phyloP scores from a whole-genome alignment of 2,113 vertebrate species.

The Redunca redunca region DNA sequence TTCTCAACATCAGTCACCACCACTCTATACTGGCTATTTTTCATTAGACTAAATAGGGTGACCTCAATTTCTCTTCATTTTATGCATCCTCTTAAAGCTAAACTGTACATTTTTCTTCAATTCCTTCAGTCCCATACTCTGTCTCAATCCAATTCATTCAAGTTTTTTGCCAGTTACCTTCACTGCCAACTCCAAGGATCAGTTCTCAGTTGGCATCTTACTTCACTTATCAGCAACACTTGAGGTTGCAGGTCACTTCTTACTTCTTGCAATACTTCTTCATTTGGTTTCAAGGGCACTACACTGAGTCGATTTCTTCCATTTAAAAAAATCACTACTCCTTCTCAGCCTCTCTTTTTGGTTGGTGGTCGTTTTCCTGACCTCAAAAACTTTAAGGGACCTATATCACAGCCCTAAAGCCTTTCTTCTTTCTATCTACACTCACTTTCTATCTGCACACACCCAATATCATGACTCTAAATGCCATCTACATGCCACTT shows the following conservation, averaged over 20 bases:
- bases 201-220: background rate
- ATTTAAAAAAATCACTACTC: background rate
- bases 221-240: background rate
- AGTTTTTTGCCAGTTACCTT: constrained; percentile 9
- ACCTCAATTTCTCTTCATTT: background rate
- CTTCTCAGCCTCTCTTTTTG: background rate
- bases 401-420: background rate
- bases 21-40: background rate
- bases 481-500: background rate
- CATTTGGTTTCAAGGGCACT: constrained; percentile 17
- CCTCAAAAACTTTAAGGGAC: background rate
- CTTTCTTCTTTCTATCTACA: background rate
- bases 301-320: background rate
- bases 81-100: background rate
- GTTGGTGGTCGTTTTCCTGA: background rate
- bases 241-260: background rate
- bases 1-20: background rate
- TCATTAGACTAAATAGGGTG: background rate
- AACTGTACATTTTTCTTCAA: background rate
- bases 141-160: background rate
- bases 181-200: background rate
- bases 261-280: background rate
- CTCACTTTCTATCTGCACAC: background rate
- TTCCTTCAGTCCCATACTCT: background rate
- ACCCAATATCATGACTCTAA: background rate